phyloP scores from a whole-genome alignment of 2,888 invertebrate genomes.

The Ceraclea dissimilis region DNA sequence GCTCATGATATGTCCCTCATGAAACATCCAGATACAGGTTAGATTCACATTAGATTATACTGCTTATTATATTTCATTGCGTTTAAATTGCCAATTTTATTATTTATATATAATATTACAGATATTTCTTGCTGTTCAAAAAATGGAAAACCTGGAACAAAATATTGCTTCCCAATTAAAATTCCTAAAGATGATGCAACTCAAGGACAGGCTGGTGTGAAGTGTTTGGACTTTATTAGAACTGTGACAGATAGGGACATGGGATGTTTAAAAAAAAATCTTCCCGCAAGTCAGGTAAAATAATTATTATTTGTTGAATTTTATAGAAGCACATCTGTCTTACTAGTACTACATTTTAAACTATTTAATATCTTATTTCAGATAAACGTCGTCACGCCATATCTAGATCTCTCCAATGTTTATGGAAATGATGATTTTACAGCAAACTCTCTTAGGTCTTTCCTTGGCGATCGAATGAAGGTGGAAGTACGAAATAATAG shows the following conservation, averaged over 20 bases:
- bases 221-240: background rate
- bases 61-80: too few relatives aligned
- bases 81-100: too few relatives aligned
- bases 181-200: background rate
- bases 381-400: constrained; percentile 28
- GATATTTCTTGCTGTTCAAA: constrained; percentile 28
- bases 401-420: constrained; percentile 32
- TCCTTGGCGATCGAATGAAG: constrained; percentile 28
- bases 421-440: constrained; percentile 30
- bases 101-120: too few relatives aligned
- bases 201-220: background rate
- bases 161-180: background rate
- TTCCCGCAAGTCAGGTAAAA: background rate
- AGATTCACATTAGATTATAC: too few relatives aligned
- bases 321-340: too few relatives aligned
- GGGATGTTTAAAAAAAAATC: background rate
- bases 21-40: constrained; percentile 15
- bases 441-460: constrained; percentile 27
- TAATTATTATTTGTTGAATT: too few relatives aligned
- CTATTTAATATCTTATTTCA: too few relatives aligned
- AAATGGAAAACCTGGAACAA: constrained; percentile 25
- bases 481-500: constrained; percentile 25
- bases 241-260: background rate
- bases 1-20: constrained; percentile 51
- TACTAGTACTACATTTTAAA: too few relatives aligned